These are phyloP conservation scores for Tolypeutes matacus DNA, from an alignment of 2,797 vertebrate genomes.

Conservation along the genomic window DNA sequence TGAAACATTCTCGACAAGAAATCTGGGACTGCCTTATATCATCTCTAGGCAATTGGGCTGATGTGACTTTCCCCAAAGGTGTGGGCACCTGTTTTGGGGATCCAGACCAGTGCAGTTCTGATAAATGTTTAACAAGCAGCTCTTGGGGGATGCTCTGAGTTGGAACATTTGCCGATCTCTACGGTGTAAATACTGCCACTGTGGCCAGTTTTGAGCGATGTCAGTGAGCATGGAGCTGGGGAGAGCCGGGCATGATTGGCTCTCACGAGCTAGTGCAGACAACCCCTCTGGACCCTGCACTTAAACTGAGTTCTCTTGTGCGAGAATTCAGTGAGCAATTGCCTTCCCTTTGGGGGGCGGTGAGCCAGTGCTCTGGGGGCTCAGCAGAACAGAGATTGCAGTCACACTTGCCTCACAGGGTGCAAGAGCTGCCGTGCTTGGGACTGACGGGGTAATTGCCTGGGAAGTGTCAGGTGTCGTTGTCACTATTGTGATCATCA, in stretches of 20 bases:
- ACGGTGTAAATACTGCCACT: neutral
- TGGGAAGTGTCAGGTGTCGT: rapidly evolving
- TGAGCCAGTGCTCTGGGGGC: neutral
- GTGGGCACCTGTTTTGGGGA: neutral
- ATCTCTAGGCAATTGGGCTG: neutral
- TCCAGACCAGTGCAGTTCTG: neutral
- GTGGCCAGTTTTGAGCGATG: neutral
- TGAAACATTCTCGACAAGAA: neutral
- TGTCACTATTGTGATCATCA: neutral
- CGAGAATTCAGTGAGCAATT: neutral
- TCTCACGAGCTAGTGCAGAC: neutral
- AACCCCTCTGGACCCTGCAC: neutral
- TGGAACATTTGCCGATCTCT: neutral
- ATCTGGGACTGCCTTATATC: rapidly evolving
- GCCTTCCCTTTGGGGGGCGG: neutral
- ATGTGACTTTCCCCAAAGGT: neutral
- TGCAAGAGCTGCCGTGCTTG: neutral
- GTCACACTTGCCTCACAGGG: neutral
- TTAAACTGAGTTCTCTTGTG: neutral
- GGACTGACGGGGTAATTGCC: neutral
- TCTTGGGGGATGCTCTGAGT: neutral
- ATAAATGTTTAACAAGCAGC: neutral
- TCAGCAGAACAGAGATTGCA: neutral
- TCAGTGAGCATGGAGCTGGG: neutral
- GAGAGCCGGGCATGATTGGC: neutral